Conservation (phyloP, 2,888 invertebrate genomes). For the Heteromurus nitidus region DNA sequence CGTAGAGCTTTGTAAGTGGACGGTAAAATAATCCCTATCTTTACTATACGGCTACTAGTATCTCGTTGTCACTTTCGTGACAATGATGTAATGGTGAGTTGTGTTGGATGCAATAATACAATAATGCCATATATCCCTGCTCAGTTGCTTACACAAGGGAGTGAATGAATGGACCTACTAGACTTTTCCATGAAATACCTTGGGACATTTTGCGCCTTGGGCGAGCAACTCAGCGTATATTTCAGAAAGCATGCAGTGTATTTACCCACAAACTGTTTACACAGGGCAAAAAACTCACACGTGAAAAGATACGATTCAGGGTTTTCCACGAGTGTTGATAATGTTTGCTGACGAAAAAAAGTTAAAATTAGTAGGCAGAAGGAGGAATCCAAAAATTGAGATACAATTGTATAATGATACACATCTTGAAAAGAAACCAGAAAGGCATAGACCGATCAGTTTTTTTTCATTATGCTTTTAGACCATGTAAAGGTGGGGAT, state of each 20-base stretch:
- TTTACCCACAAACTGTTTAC: background rate
- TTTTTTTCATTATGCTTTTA: background rate
- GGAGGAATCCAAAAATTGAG: background rate
- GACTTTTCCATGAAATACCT: background rate
- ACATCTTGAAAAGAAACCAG: background rate
- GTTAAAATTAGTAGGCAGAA: background rate
- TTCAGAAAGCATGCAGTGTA: background rate
- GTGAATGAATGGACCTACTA: background rate
- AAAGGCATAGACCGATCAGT: background rate
- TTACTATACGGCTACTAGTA: background rate
- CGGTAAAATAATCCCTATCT: background rate
- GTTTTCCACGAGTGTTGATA: background rate
- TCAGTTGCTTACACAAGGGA: no score
- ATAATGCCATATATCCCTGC: no score
- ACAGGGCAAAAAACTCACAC: background rate
- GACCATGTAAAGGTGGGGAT: slow-evolving; percentile 10
- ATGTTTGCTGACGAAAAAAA: background rate
- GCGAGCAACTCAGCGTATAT: background rate
- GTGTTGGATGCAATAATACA: background rate
- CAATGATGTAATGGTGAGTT: no score
- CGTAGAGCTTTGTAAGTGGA: background rate
- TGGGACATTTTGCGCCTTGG: background rate
- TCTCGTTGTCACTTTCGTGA: background rate
- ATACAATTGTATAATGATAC: no score
- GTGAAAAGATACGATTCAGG: background rate